Evolutionary conservation across 2,888 invertebrate genomes (phyloP), one percentile per base, ranked within the genome.

Genomic region (Neoascia interrupta): DNA sequence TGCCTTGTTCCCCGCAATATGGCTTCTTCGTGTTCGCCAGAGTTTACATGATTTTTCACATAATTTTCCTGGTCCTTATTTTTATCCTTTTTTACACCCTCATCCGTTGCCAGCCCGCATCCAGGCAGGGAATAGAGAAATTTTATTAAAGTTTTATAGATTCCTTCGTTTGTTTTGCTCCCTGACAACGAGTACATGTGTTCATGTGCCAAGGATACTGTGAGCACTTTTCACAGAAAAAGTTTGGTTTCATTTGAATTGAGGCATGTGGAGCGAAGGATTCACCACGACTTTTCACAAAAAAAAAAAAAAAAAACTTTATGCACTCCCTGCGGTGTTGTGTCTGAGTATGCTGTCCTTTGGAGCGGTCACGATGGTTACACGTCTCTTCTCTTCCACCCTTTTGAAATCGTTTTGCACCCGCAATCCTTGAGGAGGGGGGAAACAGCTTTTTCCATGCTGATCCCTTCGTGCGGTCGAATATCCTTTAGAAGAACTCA

Each of bases 121-220:
- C 41, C n/a, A n/a, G n/a, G n/a, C n/a, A n/a, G n/a, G n/a, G n/a
- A n/a, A n/a, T n/a, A n/a, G n/a, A n/a, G 11, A 68, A 61, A 54
- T 49, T 75, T 68, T 56, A 47, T 56, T 56, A 69, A 74, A 69
- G 69, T 61, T 75, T 49, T 56, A 41, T 54, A 41, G 61, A 47
- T 54, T 41, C 54, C 26, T 15, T 16, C 18, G 19, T 10, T 13
- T 28, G 13, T 13, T 31, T 31, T 28, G 31, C 56, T 19, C 10
- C 6, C 36, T 10, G n/a, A n/a, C n/a, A n/a, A n/a, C 36, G 13
- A 4, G 66, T 64, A 41, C 66, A 58, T 68, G 53, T 54, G 45
- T 74, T 45, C 58, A 56, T 51, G 34, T 49, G 19, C 61, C 18
- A 54, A 54, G 37, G 43, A 54, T 66, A 66, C 45, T 18, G 37